A percentile compares a stretch with the other conserved stretches of the same genome.
Conservation (phyloP, 2,888 invertebrate genomes). For the Sphaeridia pumilis region DNA sequence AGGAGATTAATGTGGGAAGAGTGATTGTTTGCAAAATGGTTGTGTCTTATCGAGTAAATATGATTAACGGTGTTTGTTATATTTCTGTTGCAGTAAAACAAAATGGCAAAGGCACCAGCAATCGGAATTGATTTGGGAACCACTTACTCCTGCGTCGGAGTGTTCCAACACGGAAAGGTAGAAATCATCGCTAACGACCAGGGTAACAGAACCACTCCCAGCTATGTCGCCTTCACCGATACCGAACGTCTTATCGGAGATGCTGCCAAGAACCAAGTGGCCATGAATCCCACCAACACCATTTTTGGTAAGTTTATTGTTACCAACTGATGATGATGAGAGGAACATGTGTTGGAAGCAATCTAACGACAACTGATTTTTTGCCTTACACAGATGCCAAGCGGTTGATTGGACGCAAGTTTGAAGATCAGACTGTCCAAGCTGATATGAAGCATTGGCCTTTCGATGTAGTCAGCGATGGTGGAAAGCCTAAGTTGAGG, state of each 20-base stretch:
- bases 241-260: conserved; percentile 73
- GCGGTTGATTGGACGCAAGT: conserved; percentile 84
- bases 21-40: no score
- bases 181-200: conserved; percentile 75
- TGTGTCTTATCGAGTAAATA: no score
- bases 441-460: conserved; percentile 90
- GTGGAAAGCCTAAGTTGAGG: conserved; percentile 41
- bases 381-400: conserved; percentile 86
- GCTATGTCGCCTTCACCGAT: conserved; percentile 77
- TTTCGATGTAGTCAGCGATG: conserved; percentile 62
- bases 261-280: conserved; percentile 72
- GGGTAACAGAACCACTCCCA: conserved; percentile 69
- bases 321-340: neutral
- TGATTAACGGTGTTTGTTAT: no score
- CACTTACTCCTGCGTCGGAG: conserved; percentile 72
- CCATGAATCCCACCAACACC: conserved; percentile 79
- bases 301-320: conserved; percentile 45
- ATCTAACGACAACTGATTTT: neutral
- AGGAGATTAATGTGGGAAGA: no score
- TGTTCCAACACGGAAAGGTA: conserved; percentile 69
- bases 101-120: conserved; percentile 37
- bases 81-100: no score
- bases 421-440: conserved; percentile 75
- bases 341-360: neutral
- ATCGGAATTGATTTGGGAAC: conserved; percentile 87